Percentiles rank a stretch among this genome's conserved stretches.
Conservation (phyloP, 1,140 invertebrate genomes). For the Macrocentrus cingulum region DNA sequence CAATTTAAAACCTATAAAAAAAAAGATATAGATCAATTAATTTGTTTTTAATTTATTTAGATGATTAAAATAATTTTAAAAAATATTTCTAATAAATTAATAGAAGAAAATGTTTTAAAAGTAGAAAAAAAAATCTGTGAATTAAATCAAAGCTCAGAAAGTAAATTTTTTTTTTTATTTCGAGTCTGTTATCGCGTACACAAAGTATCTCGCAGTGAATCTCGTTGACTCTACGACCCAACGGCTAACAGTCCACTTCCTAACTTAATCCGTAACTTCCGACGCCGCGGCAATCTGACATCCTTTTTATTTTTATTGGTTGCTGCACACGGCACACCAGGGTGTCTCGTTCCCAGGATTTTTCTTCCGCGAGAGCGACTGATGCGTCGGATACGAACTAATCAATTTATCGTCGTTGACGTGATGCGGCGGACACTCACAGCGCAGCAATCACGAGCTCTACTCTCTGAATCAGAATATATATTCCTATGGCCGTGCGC, state of each 20-base stretch:
- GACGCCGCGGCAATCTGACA: slow-evolving; percentile 60
- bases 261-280: slow-evolving; percentile 62
- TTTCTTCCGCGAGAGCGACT: slow-evolving; percentile 42
- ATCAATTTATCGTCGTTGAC: slow-evolving; percentile 57
- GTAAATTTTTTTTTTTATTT: slow-evolving; percentile 17
- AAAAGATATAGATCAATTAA: too few species aligned
- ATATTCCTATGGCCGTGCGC: too few species aligned
- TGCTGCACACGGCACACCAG: slow-evolving; percentile 43
- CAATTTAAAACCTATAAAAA: too few species aligned
- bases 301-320: slow-evolving; percentile 61
- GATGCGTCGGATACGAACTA: slow-evolving; percentile 39
- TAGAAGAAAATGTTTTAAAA: too few species aligned
- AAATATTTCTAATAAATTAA: too few species aligned
- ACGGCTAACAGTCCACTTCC: slow-evolving; percentile 59
- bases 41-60: too few species aligned
- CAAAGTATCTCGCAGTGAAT: neutral
- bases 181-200: slow-evolving; percentile 36
- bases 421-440: slow-evolving; percentile 42
- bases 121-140: too few species aligned
- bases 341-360: slow-evolving; percentile 59
- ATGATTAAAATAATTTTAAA: too few species aligned
- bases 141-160: neutral
- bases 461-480: too few species aligned
- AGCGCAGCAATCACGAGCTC: slow-evolving; percentile 37
- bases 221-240: slow-evolving; percentile 22